A percentile compares a stretch with the other conserved stretches of the same genome.
Evolutionary conservation across 1,140 invertebrate genomes (phyloP).

Genomic region (Andrena cerasifolii): DNA sequence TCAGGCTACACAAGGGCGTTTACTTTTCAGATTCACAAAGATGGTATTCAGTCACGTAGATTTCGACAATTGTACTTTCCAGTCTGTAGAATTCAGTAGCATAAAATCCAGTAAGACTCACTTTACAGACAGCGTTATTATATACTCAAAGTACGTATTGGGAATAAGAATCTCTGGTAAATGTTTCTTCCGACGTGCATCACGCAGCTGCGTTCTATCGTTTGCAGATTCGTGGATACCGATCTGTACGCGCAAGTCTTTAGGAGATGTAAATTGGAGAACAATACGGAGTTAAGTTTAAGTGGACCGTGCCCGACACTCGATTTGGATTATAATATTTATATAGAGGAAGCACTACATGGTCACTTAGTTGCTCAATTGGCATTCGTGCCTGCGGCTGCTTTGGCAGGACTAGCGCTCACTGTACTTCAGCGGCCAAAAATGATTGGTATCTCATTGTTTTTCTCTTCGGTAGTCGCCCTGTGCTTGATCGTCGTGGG

Average conservation of each 20-base stretch:
- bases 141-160: slow-evolving; percentile 78
- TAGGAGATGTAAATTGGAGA: slow-evolving; percentile 79
- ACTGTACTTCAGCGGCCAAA: slow-evolving; percentile 75
- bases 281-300: slow-evolving; percentile 80
- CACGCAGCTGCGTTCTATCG: neutral
- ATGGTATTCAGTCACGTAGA: slow-evolving; percentile 82
- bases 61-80: slow-evolving; percentile 83
- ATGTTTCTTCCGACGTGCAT: neutral
- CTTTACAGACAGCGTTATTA: slow-evolving; percentile 81
- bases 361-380: slow-evolving; percentile 77
- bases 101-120: slow-evolving; percentile 83
- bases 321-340: slow-evolving; percentile 79
- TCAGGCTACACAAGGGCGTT: neutral
- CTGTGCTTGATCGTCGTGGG: slow-evolving; percentile 72
- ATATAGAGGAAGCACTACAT: slow-evolving; percentile 77
- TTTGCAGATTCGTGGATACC: slow-evolving; percentile 82
- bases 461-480: slow-evolving; percentile 72
- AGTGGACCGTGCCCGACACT: slow-evolving; percentile 75
- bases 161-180: neutral
- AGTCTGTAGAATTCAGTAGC: slow-evolving; percentile 81
- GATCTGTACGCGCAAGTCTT: slow-evolving; percentile 81
- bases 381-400: slow-evolving; percentile 74
- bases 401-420: slow-evolving; percentile 71
- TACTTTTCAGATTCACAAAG: slow-evolving; percentile 80
- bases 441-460: slow-evolving; percentile 76